Base-by-base conservation (phyloP, 2,888 invertebrate genomes). In the Orthonevra nobilis region DNA sequence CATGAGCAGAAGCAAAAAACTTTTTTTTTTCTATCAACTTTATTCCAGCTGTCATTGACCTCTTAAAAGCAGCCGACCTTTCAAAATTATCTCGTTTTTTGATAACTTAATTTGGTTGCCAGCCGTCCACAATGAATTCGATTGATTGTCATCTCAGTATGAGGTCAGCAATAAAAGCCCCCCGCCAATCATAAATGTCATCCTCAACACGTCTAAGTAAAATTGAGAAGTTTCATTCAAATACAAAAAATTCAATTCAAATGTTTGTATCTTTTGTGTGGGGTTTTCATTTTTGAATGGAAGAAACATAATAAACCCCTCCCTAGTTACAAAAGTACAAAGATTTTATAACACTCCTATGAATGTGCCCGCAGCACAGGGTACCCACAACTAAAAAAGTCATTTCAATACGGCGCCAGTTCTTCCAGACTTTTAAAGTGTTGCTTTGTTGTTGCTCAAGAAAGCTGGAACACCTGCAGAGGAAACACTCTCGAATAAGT, bases 351-450 rank as follows among this genome's bases (percentile, higher is more conserved):
- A 32, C 32, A 40, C 54, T 70, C 56, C 61, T 30, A 26, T 30
- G 40, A 20, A 36, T n/a, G 14, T 44, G 14, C 17, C 70, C 44
- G 36, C 66, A 52, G 19, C 50, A 38, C 26, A n/a, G n/a, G n/a
- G n/a, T n/a, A n/a, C n/a, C n/a, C n/a, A n/a, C n/a, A n/a, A n/a
- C n/a, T n/a, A n/a, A n/a, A 52, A 60, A 20, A 64, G 52, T 70
- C 58, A 54, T 64, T 38, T 42, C 60, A 64, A 77, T 72, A 32
- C 60, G 77, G 72, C 77, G 77, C 77, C 77, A 77, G 64, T 54
- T 56, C 56, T 30, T 54, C 64, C 77, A 77, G 77, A 77, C 77
- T 66, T n/a, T 58, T 70, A 60, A 64, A 77, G 77, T 77, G 77
- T 70, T 77, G 75, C 15, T 70, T 77, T 77, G 77, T 77, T 75